phyloP scores from a whole-genome alignment of 1,140 invertebrate genomes.

The Eupristina koningsbergeri region DNA sequence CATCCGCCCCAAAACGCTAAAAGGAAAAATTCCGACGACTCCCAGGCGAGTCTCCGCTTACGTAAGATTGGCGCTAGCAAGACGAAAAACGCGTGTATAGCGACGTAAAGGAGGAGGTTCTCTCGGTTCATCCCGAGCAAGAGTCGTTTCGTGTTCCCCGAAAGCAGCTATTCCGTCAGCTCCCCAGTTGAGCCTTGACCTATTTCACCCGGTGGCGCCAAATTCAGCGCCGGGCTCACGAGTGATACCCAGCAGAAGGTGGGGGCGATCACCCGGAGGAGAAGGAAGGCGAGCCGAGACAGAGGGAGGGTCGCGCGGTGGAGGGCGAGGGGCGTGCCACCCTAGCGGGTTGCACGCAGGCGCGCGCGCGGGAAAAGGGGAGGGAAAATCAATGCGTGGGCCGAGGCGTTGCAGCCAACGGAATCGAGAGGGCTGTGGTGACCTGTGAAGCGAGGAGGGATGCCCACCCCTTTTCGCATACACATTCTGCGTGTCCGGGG shows the following conservation, averaged over 20 bases:
- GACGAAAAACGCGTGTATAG: background rate
- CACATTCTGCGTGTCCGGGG: background rate
- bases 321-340: conserved; percentile 28
- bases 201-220: conserved; percentile 67
- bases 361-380: conserved; percentile 31
- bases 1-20: too few species aligned
- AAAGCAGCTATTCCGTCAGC: background rate
- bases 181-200: conserved; percentile 65
- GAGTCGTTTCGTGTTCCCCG: background rate
- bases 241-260: background rate
- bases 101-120: too few species aligned
- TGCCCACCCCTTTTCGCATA: background rate
- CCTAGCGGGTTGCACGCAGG: conserved; percentile 43
- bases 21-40: background rate
- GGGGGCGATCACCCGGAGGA: background rate
- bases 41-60: background rate
- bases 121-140: too few species aligned
- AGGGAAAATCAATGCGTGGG: conserved; percentile 67
- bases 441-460: background rate
- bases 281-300: conserved; percentile 11
- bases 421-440: conserved; percentile 10
- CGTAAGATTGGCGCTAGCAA: background rate
- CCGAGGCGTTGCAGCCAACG: conserved; percentile 17
- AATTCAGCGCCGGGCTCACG: conserved; percentile 62
- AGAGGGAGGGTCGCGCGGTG: conserved; percentile 7